A percentile compares a stretch with the other conserved stretches of the same genome.
These are phyloP conservation scores for Apodemus sylvaticus DNA, from an alignment of 2,113 vertebrate species.

Conservation along the genomic window DNA sequence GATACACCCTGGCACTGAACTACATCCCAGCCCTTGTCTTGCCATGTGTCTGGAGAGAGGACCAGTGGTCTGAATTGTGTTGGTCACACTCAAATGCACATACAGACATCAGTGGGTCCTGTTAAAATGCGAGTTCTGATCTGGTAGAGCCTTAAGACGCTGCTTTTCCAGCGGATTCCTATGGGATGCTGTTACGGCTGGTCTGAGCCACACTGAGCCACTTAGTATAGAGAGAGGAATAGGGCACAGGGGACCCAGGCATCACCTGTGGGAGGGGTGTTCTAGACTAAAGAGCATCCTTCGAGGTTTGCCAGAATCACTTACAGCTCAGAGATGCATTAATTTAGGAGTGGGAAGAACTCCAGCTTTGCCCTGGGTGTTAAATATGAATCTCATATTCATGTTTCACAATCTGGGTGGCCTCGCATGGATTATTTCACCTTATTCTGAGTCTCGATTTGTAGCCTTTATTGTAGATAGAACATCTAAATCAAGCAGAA, in stretches of 20 bases:
- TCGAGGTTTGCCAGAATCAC: not conserved
- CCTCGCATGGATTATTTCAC: conserved; percentile 9
- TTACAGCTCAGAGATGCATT: not conserved
- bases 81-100: not conserved
- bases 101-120: not conserved
- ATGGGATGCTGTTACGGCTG: not conserved
- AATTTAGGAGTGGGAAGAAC: not conserved
- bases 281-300: not conserved
- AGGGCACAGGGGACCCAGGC: not conserved
- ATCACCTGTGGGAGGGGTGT: not conserved
- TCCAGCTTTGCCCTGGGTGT: not conserved
- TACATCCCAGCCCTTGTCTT: not conserved
- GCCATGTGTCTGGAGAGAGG: not conserved
- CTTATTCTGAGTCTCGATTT: conserved; percentile 23
- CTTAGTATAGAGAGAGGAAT: not conserved
- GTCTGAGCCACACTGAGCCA: not conserved
- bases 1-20: no score
- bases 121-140: not conserved
- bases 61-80: not conserved
- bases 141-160: not conserved
- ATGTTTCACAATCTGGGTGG: not conserved
- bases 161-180: not conserved
- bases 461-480: not conserved
- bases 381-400: not conserved
- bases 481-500: not conserved